phyloP scores from a whole-genome alignment of 2,888 invertebrate genomes.

The Nezara viridula region DNA sequence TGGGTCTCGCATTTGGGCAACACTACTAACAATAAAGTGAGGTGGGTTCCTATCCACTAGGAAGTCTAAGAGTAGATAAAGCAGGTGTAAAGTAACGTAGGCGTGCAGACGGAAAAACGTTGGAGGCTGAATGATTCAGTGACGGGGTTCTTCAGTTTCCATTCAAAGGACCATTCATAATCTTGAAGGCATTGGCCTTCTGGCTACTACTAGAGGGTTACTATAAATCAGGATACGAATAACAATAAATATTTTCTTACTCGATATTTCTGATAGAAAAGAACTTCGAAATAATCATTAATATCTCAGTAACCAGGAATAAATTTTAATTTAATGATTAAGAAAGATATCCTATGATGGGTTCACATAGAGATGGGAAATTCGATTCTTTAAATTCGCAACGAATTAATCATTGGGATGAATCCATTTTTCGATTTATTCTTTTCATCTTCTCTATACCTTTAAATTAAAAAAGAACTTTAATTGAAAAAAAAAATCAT shows the following conservation, averaged over 20 bases:
- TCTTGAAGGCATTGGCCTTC: constrained; percentile 11
- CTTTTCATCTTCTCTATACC: too few relatives aligned
- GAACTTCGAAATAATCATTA: background rate
- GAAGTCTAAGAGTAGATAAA: background rate
- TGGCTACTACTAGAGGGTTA: background rate
- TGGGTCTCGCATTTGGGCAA: too few relatives aligned
- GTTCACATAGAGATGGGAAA: too few relatives aligned
- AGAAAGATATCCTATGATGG: too few relatives aligned
- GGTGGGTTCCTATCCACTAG: background rate
- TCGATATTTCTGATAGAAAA: background rate
- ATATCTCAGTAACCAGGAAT: too few relatives aligned
- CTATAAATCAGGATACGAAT: background rate
- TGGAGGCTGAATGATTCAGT: background rate
- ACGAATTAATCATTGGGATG: too few relatives aligned
- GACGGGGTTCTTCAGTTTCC: background rate
- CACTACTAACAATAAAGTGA: background rate
- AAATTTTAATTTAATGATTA: too few relatives aligned
- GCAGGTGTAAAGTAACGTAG: background rate
- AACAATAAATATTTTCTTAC: background rate
- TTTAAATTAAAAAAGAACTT: too few relatives aligned
- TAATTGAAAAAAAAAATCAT: too few relatives aligned
- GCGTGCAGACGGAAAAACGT: background rate
- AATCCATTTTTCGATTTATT: too few relatives aligned
- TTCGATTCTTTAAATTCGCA: too few relatives aligned
- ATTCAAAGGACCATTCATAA: constrained; percentile 3